Evolutionary conservation across 2,888 invertebrate genomes (phyloP), one percentile per base, ranked within the genome.

Genomic region (Sipha maydis): DNA sequence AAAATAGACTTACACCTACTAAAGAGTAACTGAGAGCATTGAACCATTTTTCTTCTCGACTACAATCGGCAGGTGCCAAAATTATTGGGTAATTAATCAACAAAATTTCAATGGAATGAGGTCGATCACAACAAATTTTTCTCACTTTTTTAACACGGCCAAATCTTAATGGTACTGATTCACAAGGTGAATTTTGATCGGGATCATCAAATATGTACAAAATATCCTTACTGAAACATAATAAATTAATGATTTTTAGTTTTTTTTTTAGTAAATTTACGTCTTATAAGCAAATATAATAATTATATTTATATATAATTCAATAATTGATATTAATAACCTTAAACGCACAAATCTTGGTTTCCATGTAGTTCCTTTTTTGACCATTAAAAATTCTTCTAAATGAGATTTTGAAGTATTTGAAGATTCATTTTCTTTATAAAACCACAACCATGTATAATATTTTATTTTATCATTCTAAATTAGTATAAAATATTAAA

Each of bases 351-450:
- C 80, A 80, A 88, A 88, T 80, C 38, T 82, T 41, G 86, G 86
- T 61, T 75, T 88, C 86, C 86, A 88, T n/a, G 28, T 28, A 31
- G 86, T 61, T 73, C 56, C 73, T 61, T 79, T 73, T 88, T 88
- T 88, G 31, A 88, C 75, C 86, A 88, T 88, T 88, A 88, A 80
- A 88, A 88, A 88, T 75, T 88, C 86, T 82, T 88, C 86, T 73
- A 88, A 31, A 75, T 88, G 61, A 80, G 86, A 73, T 82, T 79
- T 79, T 25, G 25, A 61, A 61, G 41, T 61, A 48, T 54, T 73
- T 61, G 73, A 73, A 61, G 80, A 88, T 88, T 88, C 86, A 75
- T 14, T 75, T 82, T 88, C 86, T 80, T 88, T 88, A 14, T 73
- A 80, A 41, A 25, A 80, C 86, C 86, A 88, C 38, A 88, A 61